Evolutionary conservation across 2,797 vertebrate species (phyloP).

Genomic region (Halcyon leucocephala): DNA sequence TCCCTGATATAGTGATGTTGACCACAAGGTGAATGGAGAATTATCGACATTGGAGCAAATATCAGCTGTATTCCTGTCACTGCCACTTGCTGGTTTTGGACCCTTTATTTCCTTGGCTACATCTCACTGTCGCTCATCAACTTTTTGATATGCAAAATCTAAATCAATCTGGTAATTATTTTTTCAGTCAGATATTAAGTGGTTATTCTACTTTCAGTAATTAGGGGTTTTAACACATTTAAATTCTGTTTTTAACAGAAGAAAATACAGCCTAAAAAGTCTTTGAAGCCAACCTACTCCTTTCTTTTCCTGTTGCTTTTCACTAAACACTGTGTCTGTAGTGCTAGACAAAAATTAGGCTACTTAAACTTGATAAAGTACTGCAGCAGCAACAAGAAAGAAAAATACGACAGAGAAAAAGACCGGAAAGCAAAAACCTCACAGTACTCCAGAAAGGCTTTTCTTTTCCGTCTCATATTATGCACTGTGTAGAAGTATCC

Average conservation of each 20-base stretch:
- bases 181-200: slow-evolving; percentile 50
- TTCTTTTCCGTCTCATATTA: slow-evolving; percentile 16
- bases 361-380: slow-evolving; percentile 37
- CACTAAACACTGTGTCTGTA: not conserved
- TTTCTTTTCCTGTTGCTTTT: not conserved
- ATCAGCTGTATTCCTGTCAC: not conserved
- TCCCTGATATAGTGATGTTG: not conserved
- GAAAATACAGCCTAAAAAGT: not conserved
- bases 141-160: slow-evolving; percentile 50
- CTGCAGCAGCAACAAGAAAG: not conserved
- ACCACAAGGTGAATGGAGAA: not conserved
- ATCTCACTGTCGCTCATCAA: slow-evolving; percentile 33
- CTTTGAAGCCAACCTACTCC: slow-evolving; percentile 10
- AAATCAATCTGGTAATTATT: slow-evolving; percentile 36
- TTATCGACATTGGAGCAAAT: not conserved
- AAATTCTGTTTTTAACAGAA: slow-evolving; percentile 31
- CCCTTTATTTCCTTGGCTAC: slow-evolving; percentile 32
- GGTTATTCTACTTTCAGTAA: slow-evolving; percentile 39
- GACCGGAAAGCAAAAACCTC: not conserved
- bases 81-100: slow-evolving; percentile 4
- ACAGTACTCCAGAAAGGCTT: not conserved
- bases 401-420: slow-evolving; percentile 6
- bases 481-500: not conserved
- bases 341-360: slow-evolving; percentile 29
- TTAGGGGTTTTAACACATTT: slow-evolving; percentile 19